Evolutionary conservation across 2,113 vertebrate species (phyloP).

Genomic region (Perca flavescens): DNA sequence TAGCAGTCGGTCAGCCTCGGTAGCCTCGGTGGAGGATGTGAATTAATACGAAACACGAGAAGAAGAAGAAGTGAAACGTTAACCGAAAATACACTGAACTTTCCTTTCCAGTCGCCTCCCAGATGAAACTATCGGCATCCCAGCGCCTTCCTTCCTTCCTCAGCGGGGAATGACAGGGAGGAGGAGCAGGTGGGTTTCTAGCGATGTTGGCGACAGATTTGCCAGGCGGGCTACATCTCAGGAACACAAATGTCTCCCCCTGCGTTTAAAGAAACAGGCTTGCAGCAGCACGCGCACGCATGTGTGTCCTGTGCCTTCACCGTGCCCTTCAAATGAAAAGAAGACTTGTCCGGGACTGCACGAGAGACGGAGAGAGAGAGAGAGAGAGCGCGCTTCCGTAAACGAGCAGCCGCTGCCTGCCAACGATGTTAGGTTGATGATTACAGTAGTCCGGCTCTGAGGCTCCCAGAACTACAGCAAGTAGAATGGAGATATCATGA

Average conservation of each 20-base stretch:
- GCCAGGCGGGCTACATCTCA: conserved; percentile 50
- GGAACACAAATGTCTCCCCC: conserved; percentile 5
- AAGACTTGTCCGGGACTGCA: conserved; percentile 17
- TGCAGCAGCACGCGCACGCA: conserved; percentile 10
- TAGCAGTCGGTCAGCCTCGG: background rate
- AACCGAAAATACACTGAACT: conserved; percentile 48
- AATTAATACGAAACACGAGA: background rate
- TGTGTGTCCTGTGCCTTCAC: background rate
- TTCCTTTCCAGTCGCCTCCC: conserved; percentile 42
- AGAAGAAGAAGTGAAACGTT: background rate
- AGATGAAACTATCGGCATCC: conserved; percentile 66
- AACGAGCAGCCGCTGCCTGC: conserved; percentile 33
- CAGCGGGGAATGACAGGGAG: conserved; percentile 14
- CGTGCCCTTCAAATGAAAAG: conserved; percentile 70
- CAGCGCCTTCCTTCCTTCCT: conserved; percentile 27
- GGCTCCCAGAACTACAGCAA: conserved; percentile 32
- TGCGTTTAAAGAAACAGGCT: conserved; percentile 47
- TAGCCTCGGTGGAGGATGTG: background rate
- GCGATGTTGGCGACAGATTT: conserved; percentile 16
- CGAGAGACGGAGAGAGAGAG: background rate
- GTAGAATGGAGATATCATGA: background rate
- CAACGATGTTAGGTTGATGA: conserved; percentile 6
- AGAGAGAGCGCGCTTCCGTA: conserved; percentile 48
- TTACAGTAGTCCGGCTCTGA: background rate
- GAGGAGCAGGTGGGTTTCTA: conserved; percentile 49